Conservation (phyloP, 2,797 vertebrate genomes). For the Eulemur rubriventer region DNA sequence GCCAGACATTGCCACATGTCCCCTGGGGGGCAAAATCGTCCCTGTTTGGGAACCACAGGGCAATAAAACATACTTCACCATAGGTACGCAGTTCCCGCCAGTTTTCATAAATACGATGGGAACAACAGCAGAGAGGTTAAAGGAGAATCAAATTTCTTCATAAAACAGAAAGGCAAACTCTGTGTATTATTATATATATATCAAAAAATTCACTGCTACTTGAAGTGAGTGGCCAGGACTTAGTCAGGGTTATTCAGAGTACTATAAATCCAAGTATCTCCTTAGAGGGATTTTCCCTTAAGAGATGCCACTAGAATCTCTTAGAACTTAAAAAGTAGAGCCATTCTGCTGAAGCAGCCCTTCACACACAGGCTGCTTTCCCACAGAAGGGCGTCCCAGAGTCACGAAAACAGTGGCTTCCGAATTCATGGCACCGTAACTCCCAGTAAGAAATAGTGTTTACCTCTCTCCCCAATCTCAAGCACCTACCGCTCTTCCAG, state of each 20-base stretch:
- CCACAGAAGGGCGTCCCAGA: not conserved
- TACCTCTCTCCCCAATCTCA: not conserved
- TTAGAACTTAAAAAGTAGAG: not conserved
- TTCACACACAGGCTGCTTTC: not conserved
- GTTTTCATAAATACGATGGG: not conserved
- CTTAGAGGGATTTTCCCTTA: not conserved
- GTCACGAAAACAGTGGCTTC: not conserved
- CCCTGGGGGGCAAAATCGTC: not conserved
- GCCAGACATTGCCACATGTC: not conserved
- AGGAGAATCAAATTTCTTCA: not conserved
- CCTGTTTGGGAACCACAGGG: not conserved
- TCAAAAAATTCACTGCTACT: not conserved
- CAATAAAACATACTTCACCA: not conserved
- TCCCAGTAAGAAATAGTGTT: not conserved
- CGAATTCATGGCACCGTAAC: not conserved
- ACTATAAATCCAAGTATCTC: not conserved
- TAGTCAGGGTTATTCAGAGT: not conserved
- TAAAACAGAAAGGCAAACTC: not conserved
- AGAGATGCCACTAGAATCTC: not conserved
- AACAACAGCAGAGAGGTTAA: not conserved
- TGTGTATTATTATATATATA: too few species aligned
- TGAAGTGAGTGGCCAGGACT: not conserved
- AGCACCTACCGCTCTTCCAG: rapidly evolving
- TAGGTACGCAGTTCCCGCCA: too few species aligned
- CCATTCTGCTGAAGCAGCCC: not conserved